phyloP scores from a whole-genome alignment of 2,797 vertebrate species.

The Serranus cabrilla region DNA sequence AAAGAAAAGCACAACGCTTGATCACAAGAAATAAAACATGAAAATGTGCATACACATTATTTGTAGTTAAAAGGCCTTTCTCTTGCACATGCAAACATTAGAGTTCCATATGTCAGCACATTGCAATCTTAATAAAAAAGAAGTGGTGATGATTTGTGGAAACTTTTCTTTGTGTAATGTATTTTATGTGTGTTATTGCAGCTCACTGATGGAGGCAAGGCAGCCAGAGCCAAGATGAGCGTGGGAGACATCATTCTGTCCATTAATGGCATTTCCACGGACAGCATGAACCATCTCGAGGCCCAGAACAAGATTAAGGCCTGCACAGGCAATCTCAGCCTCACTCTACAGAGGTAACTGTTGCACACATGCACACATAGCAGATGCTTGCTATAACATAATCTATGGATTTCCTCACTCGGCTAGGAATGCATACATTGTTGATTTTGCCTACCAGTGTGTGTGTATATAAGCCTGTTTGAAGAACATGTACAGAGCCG shows the following conservation, averaged over 20 bases:
- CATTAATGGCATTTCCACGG: conserved; percentile 93
- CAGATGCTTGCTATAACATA: background rate
- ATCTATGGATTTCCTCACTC: conserved; percentile 18
- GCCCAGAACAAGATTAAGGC: conserved; percentile 99
- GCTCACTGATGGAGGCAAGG: conserved; percentile 96
- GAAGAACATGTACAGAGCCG: background rate
- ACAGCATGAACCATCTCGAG: conserved; percentile 96
- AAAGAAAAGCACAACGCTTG: conserved; percentile 34
- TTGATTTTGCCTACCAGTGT: conserved; percentile 25
- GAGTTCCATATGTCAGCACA: background rate
- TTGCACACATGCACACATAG: conserved; percentile 8
- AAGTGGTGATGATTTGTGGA: background rate
- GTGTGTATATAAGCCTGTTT: conserved; percentile 34
- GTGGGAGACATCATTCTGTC: conserved; percentile 94
- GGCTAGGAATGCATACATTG: background rate
- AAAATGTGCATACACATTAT: background rate
- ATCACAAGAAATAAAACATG: conserved; percentile 36
- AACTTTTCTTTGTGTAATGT: background rate
- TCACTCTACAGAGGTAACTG: conserved; percentile 94
- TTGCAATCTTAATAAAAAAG: background rate
- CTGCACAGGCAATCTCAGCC: conserved; percentile 91
- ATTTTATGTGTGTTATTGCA: conserved; percentile 75
- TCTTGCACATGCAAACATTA: background rate
- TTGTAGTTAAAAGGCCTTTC: background rate
- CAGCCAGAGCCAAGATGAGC: conserved; percentile 90